phyloP scores from a whole-genome alignment of 1,140 invertebrate species.

The Calephelis nemesis region DNA sequence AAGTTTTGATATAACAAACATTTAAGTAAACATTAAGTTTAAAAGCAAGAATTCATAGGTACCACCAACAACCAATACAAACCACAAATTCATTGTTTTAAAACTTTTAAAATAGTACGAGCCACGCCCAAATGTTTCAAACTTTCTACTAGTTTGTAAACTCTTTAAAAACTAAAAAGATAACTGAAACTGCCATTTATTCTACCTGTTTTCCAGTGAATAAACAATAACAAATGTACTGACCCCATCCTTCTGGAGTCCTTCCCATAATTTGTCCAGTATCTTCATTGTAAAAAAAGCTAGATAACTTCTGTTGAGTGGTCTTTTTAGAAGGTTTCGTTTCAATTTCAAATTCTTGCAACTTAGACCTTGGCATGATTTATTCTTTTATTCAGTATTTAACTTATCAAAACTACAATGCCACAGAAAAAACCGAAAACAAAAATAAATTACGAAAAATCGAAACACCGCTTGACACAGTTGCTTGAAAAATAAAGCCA shows the following conservation, averaged over 20 bases:
- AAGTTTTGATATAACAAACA: too few species aligned
- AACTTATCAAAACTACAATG: background rate
- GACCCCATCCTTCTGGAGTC: constrained; percentile 88
- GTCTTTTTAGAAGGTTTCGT: constrained; percentile 45
- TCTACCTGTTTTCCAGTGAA: background rate
- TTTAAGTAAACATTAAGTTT: too few species aligned
- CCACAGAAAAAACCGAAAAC: too few species aligned
- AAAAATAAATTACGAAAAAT: too few species aligned
- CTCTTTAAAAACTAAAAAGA: constrained; percentile 18
- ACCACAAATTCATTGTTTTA: too few species aligned
- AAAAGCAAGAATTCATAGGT: too few species aligned
- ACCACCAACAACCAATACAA: too few species aligned
- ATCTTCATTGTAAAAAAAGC: constrained; percentile 85
- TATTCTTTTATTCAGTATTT: background rate
- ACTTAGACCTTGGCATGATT: constrained; percentile 41
- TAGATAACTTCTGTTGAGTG: constrained; percentile 45
- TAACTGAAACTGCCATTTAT: background rate
- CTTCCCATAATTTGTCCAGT: constrained; percentile 87
- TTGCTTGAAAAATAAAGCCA: background rate
- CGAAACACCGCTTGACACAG: too few species aligned
- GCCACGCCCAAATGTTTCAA: constrained; percentile 12
- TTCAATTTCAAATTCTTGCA: constrained; percentile 63
- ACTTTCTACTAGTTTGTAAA: background rate
- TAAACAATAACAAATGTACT: constrained; percentile 51
- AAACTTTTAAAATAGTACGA: background rate